A percentile compares a stretch with the other conserved stretches of the same genome.
Conservation (phyloP, 2,797 vertebrate species). For the Tokudaia muenninki region DNA sequence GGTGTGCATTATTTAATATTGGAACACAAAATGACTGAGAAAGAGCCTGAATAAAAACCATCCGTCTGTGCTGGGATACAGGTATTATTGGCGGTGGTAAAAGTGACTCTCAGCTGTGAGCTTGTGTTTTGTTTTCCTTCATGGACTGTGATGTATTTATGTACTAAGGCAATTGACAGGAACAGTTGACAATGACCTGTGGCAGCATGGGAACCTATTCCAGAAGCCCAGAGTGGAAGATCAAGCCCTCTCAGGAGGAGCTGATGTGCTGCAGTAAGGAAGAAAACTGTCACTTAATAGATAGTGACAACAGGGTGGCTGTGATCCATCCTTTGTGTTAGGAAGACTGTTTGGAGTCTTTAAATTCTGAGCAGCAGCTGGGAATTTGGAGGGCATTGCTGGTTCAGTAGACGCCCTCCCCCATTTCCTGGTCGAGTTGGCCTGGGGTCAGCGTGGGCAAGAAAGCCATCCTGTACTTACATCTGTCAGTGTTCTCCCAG, state of each 20-base stretch:
- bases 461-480: background rate
- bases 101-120: slow-evolving; percentile 23
- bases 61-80: background rate
- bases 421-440: background rate
- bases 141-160: background rate
- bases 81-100: background rate
- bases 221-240: background rate
- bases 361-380: background rate
- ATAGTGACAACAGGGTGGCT: background rate
- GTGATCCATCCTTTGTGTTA: background rate
- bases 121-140: slow-evolving; percentile 27
- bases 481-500: background rate
- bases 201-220: background rate
- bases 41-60: slow-evolving; percentile 18
- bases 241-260: background rate
- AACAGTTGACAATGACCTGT: background rate
- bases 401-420: background rate
- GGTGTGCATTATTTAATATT: background rate
- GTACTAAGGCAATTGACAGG: background rate
- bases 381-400: background rate
- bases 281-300: background rate
- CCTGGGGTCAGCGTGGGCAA: background rate
- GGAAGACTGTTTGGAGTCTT: slow-evolving; percentile 24
- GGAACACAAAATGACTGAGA: background rate
- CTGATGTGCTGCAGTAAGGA: background rate